phyloP scores from a whole-genome alignment of 2,888 invertebrate species.

The Yponomeuta malinellus region DNA sequence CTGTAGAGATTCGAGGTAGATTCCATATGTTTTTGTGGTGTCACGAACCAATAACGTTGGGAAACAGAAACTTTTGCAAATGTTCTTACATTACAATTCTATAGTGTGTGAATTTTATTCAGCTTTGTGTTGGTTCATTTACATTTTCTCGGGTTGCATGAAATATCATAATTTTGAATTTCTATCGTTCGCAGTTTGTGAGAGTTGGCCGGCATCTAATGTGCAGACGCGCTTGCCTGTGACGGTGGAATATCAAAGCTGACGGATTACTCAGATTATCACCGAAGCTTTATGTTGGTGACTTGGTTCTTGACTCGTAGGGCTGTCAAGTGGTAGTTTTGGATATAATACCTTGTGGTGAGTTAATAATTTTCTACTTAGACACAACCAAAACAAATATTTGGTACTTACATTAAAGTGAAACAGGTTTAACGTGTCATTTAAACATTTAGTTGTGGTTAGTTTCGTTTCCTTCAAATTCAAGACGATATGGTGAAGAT shows the following conservation, averaged over 20 bases:
- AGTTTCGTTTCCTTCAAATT: not conserved
- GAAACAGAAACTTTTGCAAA: not conserved
- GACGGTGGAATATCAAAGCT: not conserved
- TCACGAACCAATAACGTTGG: conserved; percentile 2
- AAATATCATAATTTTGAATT: not conserved
- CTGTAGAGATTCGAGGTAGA: conserved; percentile 4
- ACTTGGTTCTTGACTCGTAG: no score
- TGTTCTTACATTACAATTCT: conserved; percentile 12
- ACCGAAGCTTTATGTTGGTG: no score
- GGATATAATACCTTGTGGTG: no score
- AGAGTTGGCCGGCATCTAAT: not conserved
- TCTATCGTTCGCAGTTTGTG: not conserved
- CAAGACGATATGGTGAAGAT: not conserved
- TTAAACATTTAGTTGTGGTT: no score
- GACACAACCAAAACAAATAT: no score
- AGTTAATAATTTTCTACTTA: no score
- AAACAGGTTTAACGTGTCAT: no score
- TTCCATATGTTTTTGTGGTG: conserved; percentile 7
- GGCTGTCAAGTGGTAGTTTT: no score
- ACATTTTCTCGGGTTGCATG: not conserved
- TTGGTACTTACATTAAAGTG: no score
- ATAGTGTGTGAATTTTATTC: not conserved
- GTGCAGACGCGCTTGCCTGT: not conserved
- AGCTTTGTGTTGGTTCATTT: not conserved
- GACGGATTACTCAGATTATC: not conserved